phyloP scores from a whole-genome alignment of 2,888 invertebrate genomes.

The Mesorhabditis spiculigera region DNA sequence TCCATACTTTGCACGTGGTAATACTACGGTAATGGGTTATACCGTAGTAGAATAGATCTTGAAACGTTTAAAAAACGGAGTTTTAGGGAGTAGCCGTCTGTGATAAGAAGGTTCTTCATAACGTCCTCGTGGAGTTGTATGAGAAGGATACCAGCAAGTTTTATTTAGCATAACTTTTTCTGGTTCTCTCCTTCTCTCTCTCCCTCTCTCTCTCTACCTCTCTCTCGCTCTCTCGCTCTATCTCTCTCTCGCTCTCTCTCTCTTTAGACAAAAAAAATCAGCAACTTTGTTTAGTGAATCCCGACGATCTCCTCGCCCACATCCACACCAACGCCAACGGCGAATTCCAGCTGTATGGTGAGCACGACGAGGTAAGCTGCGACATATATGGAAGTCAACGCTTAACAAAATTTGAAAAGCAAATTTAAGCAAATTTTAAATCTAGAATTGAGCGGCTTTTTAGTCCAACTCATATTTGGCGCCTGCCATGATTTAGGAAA shows the following conservation, averaged over 20 bases:
- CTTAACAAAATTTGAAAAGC: no score
- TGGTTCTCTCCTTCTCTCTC: no score
- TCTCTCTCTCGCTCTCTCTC: neutral
- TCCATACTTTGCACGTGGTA: neutral
- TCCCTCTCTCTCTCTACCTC: no score
- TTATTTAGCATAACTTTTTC: neutral
- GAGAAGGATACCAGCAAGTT: neutral
- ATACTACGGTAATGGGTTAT: neutral
- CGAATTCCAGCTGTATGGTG: neutral
- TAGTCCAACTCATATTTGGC: no score
- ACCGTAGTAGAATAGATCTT: neutral
- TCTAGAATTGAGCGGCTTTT: no score
- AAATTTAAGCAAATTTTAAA: no score
- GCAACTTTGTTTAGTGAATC: neutral
- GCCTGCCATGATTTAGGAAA: no score
- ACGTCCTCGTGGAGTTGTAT: neutral
- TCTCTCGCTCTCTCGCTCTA: no score
- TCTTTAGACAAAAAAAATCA: neutral
- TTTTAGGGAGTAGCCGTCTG: neutral
- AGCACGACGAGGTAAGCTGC: neutral
- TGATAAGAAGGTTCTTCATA: neutral
- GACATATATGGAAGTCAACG: neutral
- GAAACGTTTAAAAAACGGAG: neutral
- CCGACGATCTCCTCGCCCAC: neutral
- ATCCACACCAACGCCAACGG: neutral